Conservation (phyloP, 2,113 vertebrate species). For the Speoplatyrhinus poulsoni region DNA sequence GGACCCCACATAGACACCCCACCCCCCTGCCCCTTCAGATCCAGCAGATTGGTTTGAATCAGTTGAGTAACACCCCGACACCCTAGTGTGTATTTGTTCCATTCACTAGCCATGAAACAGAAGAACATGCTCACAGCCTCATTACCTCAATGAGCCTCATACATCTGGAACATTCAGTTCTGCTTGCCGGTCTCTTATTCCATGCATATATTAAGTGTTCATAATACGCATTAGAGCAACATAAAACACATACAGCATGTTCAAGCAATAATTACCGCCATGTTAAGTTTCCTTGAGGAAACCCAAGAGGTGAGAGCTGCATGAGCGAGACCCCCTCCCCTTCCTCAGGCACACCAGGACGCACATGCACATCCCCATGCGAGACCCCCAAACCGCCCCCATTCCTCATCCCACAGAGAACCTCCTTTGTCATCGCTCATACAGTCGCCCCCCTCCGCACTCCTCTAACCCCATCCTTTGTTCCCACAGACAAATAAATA, state of each 20-base stretch:
- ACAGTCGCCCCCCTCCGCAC: slow-evolving; percentile 49
- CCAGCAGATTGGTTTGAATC: slow-evolving; percentile 2
- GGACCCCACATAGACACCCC: slow-evolving; percentile 10
- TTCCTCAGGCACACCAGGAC: slow-evolving; percentile 38
- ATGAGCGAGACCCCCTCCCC: slow-evolving; percentile 38
- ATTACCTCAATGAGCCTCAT: background rate
- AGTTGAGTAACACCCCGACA: background rate
- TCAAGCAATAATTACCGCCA: background rate
- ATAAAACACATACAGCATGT: background rate
- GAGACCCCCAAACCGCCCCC: slow-evolving; percentile 34
- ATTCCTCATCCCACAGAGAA: background rate
- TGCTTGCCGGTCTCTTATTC: too few species aligned
- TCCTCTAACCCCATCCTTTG: background rate
- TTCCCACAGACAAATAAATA: background rate
- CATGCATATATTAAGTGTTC: too few species aligned
- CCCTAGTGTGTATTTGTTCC: slow-evolving; percentile 6
- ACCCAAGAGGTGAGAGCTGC: slow-evolving; percentile 41
- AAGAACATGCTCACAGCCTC: too few species aligned
- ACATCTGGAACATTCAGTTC: too few species aligned
- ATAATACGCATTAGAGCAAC: too few species aligned
- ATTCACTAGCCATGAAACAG: background rate
- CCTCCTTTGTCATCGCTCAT: slow-evolving; percentile 50
- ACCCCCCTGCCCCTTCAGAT: background rate
- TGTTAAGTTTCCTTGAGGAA: slow-evolving; percentile 25
- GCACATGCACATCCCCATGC: slow-evolving; percentile 79